A percentile compares a stretch with the other conserved stretches of the same genome.
Evolutionary conservation across 2,113 vertebrate genomes (phyloP).

Genomic region (Dasypus novemcinctus): DNA sequence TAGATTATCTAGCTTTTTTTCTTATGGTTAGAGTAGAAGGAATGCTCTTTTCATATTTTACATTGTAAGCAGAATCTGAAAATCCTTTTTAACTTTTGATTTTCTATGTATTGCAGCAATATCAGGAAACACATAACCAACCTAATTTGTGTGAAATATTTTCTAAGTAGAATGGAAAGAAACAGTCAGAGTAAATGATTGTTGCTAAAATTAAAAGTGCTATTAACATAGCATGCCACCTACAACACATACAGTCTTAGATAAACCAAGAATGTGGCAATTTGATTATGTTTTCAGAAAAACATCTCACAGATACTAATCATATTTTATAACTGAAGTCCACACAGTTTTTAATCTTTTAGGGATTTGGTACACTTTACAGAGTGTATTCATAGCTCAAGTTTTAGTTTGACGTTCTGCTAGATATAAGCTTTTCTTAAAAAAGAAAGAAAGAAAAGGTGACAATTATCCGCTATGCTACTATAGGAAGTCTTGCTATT

Average conservation of each 20-base stretch:
- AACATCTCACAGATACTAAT: background rate
- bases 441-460: background rate
- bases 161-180: background rate
- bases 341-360: background rate
- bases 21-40: background rate
- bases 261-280: background rate
- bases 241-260: background rate
- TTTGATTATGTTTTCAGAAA: background rate
- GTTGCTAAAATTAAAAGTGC: background rate
- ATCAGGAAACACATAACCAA: background rate
- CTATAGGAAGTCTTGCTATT: background rate
- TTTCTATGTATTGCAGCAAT: background rate
- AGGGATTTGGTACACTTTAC: background rate
- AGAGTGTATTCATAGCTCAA: background rate
- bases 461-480: background rate
- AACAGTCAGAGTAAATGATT: background rate
- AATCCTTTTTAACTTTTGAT: background rate
- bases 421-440: background rate
- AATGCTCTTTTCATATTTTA: background rate
- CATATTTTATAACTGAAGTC: background rate
- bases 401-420: background rate
- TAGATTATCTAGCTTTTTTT: background rate
- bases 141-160: background rate
- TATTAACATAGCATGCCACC: background rate
- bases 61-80: background rate